A percentile compares a stretch with the other conserved stretches of the same genome.
These are phyloP conservation scores for Sphaerophoria rueppellii DNA, from an alignment of 2,888 invertebrate species.

Conservation along the genomic window DNA sequence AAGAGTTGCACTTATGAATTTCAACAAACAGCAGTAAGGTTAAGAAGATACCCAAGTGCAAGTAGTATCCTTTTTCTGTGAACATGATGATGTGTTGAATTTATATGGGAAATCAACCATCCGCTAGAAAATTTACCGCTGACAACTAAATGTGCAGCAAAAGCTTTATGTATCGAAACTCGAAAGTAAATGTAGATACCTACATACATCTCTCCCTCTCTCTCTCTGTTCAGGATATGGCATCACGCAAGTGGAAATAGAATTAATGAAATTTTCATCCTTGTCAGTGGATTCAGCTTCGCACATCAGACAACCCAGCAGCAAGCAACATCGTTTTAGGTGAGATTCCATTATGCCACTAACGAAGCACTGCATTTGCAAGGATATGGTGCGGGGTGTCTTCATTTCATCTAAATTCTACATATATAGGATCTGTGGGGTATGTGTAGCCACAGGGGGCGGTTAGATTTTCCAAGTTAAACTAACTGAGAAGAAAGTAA, in stretches of 20 bases:
- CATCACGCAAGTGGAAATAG: conserved; percentile 63
- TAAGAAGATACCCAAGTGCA: neutral
- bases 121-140: conserved; percentile 65
- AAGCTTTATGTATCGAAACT: neutral
- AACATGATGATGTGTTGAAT: conserved; percentile 5
- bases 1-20: conserved; percentile 17
- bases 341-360: conserved; percentile 67
- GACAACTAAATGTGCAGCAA: conserved; percentile 63
- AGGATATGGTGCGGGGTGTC: neutral
- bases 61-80: conserved; percentile 15
- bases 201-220: neutral
- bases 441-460: conserved; percentile 32
- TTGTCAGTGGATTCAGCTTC: conserved; percentile 62
- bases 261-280: conserved; percentile 73
- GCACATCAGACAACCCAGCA: neutral
- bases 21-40: neutral
- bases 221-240: conserved; percentile 19
- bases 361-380: conserved; percentile 53
- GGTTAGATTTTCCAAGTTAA: conserved; percentile 56
- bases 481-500: conserved; percentile 58
- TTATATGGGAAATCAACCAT: conserved; percentile 54
- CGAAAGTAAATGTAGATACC: neutral
- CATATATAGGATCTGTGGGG: neutral
- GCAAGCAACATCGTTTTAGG: conserved; percentile 39
- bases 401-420: too few relatives aligned